These are phyloP conservation scores for Epinephelus malabaricus DNA, from an alignment of 2,797 vertebrate species.

Conservation along the genomic window DNA sequence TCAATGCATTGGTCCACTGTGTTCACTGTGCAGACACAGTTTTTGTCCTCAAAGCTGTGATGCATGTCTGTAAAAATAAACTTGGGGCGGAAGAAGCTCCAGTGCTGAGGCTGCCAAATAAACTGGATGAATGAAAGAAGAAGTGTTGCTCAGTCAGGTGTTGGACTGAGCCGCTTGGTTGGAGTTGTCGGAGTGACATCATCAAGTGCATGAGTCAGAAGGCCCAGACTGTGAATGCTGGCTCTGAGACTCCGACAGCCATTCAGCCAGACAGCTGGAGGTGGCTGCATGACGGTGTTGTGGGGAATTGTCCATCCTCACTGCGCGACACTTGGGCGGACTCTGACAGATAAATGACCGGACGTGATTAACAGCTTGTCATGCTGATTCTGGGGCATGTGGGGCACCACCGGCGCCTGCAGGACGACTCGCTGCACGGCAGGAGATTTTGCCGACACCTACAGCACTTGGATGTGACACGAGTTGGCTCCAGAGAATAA, in stretches of 20 bases:
- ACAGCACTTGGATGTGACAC: slow-evolving; percentile 31
- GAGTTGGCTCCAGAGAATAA: slow-evolving; percentile 24
- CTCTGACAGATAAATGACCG: slow-evolving; percentile 55
- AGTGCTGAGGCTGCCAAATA: slow-evolving; percentile 24
- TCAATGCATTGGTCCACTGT: not conserved
- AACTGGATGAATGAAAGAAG: slow-evolving; percentile 20
- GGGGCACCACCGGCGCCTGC: slow-evolving; percentile 2
- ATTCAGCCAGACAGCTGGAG: slow-evolving; percentile 55
- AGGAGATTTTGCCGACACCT: slow-evolving; percentile 3
- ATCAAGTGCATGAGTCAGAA: slow-evolving; percentile 53
- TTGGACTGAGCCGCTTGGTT: slow-evolving; percentile 12
- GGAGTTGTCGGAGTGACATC: slow-evolving; percentile 52
- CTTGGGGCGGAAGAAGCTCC: not conserved
- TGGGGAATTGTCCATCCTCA: slow-evolving; percentile 41
- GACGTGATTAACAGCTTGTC: slow-evolving; percentile 69
- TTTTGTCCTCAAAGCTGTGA: not conserved
- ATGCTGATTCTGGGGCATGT: slow-evolving; percentile 59
- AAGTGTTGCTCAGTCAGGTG: slow-evolving; percentile 45
- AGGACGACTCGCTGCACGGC: slow-evolving; percentile 12
- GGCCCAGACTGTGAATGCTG: slow-evolving; percentile 40
- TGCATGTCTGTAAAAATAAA: slow-evolving; percentile 14
- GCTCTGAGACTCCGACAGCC: slow-evolving; percentile 37
- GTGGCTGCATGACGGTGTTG: slow-evolving; percentile 39
- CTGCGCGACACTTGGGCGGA: slow-evolving; percentile 35
- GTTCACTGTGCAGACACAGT: not conserved